These are phyloP conservation scores for Linnaemya tessellans DNA, from an alignment of 2,888 invertebrate genomes.

Conservation along the genomic window DNA sequence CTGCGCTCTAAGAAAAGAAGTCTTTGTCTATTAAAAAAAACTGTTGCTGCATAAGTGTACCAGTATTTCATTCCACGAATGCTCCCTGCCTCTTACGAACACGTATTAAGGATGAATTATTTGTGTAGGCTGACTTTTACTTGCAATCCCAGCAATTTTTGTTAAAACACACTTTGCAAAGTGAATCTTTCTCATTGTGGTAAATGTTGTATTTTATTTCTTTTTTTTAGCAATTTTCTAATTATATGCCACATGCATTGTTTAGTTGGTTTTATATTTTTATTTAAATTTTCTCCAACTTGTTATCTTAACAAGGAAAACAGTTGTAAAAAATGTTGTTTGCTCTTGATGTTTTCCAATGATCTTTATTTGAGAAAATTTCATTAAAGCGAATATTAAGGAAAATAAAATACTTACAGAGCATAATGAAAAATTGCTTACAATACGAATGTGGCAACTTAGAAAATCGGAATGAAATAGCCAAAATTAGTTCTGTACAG, in stretches of 20 bases:
- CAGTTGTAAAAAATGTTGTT: slow-evolving; percentile 26
- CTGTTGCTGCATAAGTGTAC: slow-evolving; percentile 7
- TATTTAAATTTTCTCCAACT: slow-evolving; percentile 10
- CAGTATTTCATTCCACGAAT: slow-evolving; percentile 20
- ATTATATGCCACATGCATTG: slow-evolving; percentile 49
- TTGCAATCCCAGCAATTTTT: slow-evolving; percentile 49
- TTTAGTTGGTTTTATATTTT: not conserved
- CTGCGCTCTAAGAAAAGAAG: not conserved
- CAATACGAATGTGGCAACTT: not conserved
- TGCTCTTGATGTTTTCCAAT: slow-evolving; percentile 17
- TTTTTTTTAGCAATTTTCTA: slow-evolving; percentile 54
- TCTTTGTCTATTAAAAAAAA: slow-evolving; percentile 23
- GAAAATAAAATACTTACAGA: too few species aligned
- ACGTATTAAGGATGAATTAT: slow-evolving; percentile 40
- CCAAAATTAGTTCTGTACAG: too few species aligned
- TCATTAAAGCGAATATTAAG: not conserved
- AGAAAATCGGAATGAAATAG: not conserved
- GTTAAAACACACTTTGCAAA: slow-evolving; percentile 53
- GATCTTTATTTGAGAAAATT: slow-evolving; percentile 16
- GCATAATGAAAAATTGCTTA: too few species aligned
- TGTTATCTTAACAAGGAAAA: slow-evolving; percentile 54
- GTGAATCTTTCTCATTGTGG: slow-evolving; percentile 39
- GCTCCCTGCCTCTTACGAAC: not conserved
- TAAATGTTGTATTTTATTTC: slow-evolving; percentile 31
- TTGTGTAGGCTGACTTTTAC: slow-evolving; percentile 53